Percentiles rank a stretch among this genome's conserved stretches.
These are phyloP conservation scores for Gobio gobio DNA, from an alignment of 2,113 vertebrate genomes.

Conservation along the genomic window DNA sequence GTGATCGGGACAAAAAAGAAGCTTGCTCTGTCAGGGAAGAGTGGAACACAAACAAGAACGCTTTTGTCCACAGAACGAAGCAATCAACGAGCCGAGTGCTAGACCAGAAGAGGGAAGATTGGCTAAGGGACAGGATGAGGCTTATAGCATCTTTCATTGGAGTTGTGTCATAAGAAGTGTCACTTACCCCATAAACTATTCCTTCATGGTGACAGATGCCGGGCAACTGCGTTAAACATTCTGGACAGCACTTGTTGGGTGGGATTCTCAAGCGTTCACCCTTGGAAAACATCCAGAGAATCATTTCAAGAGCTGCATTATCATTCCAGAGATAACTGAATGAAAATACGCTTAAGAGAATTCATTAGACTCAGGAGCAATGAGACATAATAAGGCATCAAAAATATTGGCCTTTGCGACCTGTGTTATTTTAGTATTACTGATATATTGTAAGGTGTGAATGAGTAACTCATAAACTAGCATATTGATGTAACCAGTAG, in stretches of 20 bases:
- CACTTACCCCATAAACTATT: slow-evolving; percentile 80
- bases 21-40: slow-evolving; percentile 45
- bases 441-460: not conserved
- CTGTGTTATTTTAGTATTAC: not conserved
- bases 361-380: not conserved
- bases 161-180: slow-evolving; percentile 28
- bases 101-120: slow-evolving; percentile 21
- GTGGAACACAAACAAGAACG: slow-evolving; percentile 54
- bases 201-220: slow-evolving; percentile 83
- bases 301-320: slow-evolving; percentile 3
- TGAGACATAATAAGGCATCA: not conserved
- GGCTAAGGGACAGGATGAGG: slow-evolving; percentile 2
- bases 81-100: slow-evolving; percentile 12
- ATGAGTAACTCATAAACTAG: not conserved
- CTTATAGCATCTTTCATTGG: slow-evolving; percentile 6
- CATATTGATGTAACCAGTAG: not conserved
- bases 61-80: slow-evolving; percentile 51
- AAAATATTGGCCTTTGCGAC: not conserved
- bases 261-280: slow-evolving; percentile 85
- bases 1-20: slow-evolving; percentile 42
- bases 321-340: not conserved
- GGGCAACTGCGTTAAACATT: slow-evolving; percentile 74
- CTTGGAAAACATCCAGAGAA: slow-evolving; percentile 69
- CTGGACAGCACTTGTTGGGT: slow-evolving; percentile 86
- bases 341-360: not conserved